These are phyloP conservation scores for Ianthella basta DNA, from an alignment of 37 sponge, comb jelly and placozoan species.

Conservation along the genomic window DNA sequence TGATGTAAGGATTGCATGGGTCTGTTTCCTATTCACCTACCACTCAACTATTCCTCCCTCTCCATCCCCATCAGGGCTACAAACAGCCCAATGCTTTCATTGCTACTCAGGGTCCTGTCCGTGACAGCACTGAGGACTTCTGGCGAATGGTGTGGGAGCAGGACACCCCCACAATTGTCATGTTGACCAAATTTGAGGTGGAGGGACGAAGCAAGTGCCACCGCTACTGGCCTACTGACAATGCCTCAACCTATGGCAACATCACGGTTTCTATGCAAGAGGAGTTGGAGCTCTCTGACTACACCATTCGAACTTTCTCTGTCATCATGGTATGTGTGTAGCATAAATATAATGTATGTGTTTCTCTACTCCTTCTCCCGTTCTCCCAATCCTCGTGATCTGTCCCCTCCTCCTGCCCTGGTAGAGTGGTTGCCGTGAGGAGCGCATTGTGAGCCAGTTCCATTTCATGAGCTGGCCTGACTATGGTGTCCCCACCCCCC, in stretches of 20 bases:
- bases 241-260: slow-evolving; percentile 40
- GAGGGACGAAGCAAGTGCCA: slow-evolving; percentile 90
- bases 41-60: not conserved
- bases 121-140: slow-evolving; percentile 80
- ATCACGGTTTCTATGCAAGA: slow-evolving; percentile 73
- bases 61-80: slow-evolving; percentile 38
- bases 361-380: too few relatives aligned
- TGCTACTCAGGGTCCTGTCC: slow-evolving; percentile 86
- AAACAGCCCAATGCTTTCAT: slow-evolving; percentile 25
- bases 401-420: too few relatives aligned
- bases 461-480: slow-evolving; percentile 97
- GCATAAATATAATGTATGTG: too few relatives aligned
- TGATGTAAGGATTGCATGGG: slow-evolving; percentile 78
- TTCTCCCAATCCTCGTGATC: too few relatives aligned
- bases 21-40: too few relatives aligned
- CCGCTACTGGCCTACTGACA: slow-evolving; percentile 80
- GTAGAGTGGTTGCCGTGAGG: slow-evolving; percentile 45
- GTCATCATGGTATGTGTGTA: slow-evolving; percentile 33
- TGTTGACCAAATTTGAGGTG: slow-evolving; percentile 91
- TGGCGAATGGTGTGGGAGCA: slow-evolving; percentile 98
- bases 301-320: slow-evolving; percentile 82
- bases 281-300: slow-evolving; percentile 69
- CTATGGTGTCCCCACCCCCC: slow-evolving; percentile 87
- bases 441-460: slow-evolving; percentile 81
- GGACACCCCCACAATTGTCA: slow-evolving; percentile 72